phyloP scores from a whole-genome alignment of 2,113 vertebrate species.

The Empidonax traillii region DNA sequence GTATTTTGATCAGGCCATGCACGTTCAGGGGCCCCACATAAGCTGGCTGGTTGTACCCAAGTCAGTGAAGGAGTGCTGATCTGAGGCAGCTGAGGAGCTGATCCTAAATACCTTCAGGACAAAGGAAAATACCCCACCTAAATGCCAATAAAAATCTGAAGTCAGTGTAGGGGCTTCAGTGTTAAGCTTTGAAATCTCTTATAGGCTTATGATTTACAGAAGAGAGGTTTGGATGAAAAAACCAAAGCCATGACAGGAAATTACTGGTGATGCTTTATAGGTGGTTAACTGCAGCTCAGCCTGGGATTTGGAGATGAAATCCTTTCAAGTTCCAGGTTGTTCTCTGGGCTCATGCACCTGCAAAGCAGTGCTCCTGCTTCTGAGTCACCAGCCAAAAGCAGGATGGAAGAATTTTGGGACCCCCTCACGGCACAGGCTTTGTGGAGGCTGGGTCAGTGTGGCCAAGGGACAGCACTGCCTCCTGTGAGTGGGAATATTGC shows the following conservation, averaged over 20 bases:
- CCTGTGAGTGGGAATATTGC: background rate
- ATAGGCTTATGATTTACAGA: background rate
- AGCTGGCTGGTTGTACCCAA: background rate
- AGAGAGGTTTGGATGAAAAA: background rate
- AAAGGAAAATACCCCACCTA: background rate
- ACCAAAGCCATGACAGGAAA: background rate
- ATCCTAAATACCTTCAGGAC: background rate
- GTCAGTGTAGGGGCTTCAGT: background rate
- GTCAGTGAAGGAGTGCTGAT: background rate
- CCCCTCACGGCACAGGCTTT: rapidly evolving
- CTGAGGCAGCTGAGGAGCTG: conserved; percentile 3
- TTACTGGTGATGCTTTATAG: background rate
- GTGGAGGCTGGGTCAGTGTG: background rate
- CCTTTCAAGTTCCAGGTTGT: background rate
- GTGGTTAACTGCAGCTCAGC: background rate
- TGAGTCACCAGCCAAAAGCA: background rate
- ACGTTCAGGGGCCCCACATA: background rate
- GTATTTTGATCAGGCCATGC: background rate
- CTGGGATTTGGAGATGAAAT: background rate
- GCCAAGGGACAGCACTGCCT: background rate
- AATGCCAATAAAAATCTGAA: background rate
- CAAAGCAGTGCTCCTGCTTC: background rate
- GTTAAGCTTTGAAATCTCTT: background rate
- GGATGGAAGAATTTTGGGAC: background rate
- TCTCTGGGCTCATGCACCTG: background rate